Percentiles rank a stretch among this genome's conserved stretches.
phyloP scores from a whole-genome alignment of 2,888 invertebrate genomes.

The Tetropium fuscum region DNA sequence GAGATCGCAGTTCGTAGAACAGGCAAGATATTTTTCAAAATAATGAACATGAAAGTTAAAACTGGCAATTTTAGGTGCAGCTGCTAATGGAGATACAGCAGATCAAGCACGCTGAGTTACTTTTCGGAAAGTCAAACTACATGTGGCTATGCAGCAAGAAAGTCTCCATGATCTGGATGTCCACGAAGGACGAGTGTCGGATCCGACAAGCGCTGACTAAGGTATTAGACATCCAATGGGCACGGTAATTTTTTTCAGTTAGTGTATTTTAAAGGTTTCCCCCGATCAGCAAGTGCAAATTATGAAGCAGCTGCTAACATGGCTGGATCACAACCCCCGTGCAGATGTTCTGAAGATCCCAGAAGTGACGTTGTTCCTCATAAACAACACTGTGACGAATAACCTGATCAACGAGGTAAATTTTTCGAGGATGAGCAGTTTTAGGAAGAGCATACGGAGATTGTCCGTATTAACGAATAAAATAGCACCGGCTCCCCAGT shows the following conservation, averaged over 20 bases:
- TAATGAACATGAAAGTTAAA: not conserved
- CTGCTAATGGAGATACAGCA: constrained; percentile 59
- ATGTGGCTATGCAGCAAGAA: constrained; percentile 57
- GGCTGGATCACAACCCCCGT: constrained; percentile 53
- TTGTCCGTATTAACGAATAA: constrained; percentile 49
- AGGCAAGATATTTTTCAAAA: constrained; percentile 20
- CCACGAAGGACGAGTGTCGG: constrained; percentile 55
- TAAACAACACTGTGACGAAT: constrained; percentile 47
- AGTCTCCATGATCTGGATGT: constrained; percentile 52
- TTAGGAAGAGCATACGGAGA: constrained; percentile 54
- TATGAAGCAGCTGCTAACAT: constrained; percentile 54
- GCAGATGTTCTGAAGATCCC: constrained; percentile 53
- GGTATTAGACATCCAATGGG: too few relatives aligned
- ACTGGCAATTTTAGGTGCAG: constrained; percentile 51
- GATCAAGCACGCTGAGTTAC: constrained; percentile 49
- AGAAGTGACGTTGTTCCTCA: constrained; percentile 52
- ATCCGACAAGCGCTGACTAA: constrained; percentile 53
- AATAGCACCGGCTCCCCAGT: constrained; percentile 36
- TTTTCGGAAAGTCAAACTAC: constrained; percentile 54
- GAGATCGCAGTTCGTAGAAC: constrained; percentile 30
- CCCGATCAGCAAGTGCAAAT: constrained; percentile 55
- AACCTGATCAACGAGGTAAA: constrained; percentile 49
- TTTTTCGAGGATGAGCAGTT: constrained; percentile 52
- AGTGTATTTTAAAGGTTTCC: constrained; percentile 63
- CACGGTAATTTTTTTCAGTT: too few relatives aligned